Evolutionary conservation across 2,888 invertebrate species (phyloP), one percentile per base, ranked within the genome.

Genomic region (Rhagium mordax): DNA sequence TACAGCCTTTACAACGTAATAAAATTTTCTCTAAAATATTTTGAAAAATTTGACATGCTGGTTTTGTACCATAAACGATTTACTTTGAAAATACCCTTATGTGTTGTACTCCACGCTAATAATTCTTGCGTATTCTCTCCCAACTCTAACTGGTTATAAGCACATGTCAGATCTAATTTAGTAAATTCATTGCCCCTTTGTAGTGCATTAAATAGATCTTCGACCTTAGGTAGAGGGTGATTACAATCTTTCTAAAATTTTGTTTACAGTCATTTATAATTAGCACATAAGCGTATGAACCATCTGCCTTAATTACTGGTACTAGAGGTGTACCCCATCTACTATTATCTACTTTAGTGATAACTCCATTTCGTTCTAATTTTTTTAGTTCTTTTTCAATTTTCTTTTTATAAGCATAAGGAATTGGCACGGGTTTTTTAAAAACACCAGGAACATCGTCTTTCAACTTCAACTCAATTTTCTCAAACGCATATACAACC

Each of bases 181-280:
- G 65, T 69, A 60, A 65, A 69, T 64, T 65, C 29, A 51, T 16
- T 67, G 10, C 71, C 71, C 24, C 61, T 47, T 7, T 67, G 61
- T 18, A 67, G 41, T 2, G 61, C 67, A 4, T 51, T 49, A 48
- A 71, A 66, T 53, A 71, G 27, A 8, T 71, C 66, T 16, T 71
- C 71, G n/a, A 71, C 55, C 15, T 61, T 49, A 16, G 66, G 66
- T 21, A 33, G 8, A 7, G 29, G 29, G 29, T 33, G 29, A 33
- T 33, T 33, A 33, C 5, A 61, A 16, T 61, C n/a, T 18, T 61
- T 61, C 29, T 61, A 61, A 33, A 61, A 33, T 33, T 61, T 61
- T 61, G 72, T 83, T 82, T 1, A 83, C 55, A 0, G 81, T 81
- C 0, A 80, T 66, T 62, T 81, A 79, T 80, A 80, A 65, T 79